These are phyloP conservation scores for Trichonephila clavata DNA, from an alignment of 1,140 invertebrate genomes.

Conservation along the genomic window DNA sequence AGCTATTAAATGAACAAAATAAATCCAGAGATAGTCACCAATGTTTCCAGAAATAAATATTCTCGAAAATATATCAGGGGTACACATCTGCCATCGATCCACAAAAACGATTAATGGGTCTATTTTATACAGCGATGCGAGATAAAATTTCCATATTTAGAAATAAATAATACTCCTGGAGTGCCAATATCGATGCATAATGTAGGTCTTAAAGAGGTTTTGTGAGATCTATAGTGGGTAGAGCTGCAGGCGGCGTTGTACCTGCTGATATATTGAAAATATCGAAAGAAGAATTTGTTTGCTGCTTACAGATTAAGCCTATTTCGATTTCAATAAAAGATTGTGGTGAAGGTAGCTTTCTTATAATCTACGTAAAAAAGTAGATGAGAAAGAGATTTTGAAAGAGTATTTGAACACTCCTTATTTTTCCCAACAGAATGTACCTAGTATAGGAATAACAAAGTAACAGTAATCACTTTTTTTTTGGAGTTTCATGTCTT, in stretches of 20 bases:
- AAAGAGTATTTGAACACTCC: no score
- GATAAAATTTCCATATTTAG: conserved; percentile 28
- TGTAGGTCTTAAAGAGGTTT: no score
- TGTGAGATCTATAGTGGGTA: not conserved
- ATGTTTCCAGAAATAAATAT: not conserved
- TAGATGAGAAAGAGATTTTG: no score
- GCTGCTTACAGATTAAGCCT: not conserved
- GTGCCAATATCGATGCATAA: not conserved
- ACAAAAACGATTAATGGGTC: not conserved
- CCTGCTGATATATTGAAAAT: not conserved
- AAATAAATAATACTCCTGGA: not conserved
- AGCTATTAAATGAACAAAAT: conserved; percentile 2
- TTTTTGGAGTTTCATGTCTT: no score
- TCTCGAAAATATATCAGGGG: not conserved
- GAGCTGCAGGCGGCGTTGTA: no score
- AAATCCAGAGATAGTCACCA: not conserved
- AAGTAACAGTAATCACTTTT: no score
- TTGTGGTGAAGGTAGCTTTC: not conserved
- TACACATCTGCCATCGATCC: not conserved
- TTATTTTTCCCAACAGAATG: no score
- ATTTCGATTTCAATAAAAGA: not conserved
- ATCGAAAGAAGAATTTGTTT: not conserved
- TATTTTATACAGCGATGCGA: not conserved
- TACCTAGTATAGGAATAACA: no score
- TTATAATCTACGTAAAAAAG: no score